Evolutionary conservation across 1,140 invertebrate species (phyloP), one percentile per base, ranked within the genome.

Genomic region (Euglossa dilemma): DNA sequence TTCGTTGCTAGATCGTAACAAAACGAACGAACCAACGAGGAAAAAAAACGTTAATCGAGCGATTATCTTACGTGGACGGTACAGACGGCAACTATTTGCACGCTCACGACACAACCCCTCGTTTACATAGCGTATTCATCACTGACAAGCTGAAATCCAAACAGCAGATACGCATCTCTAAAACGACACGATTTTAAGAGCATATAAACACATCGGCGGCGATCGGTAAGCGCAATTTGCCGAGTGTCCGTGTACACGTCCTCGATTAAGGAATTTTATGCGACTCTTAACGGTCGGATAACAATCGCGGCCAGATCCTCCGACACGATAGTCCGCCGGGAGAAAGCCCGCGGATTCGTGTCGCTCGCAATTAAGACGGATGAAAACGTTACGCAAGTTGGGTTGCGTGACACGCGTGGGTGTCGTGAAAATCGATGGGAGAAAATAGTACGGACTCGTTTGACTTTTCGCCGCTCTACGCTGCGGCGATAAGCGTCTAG

Each of bases 111-210:
- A 36, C 59, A 28, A 36, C 25, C 47, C 59, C n/a, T 5, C 25
- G 74, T 64, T 64, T 57, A 43, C 74, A 64, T 18, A 74, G 36
- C 43, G 59, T 75, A 50, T 50, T 64, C 61, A 16, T 64, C 74
- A 52, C 59, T 23, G 74, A 36, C 74, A 50, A 18, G 25, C 16
- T 52, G 74, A 28, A 66, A 52, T 50, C 18, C 74, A 52, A 64
- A 28, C 36, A 36, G 25, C 20, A 64, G 74, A 76, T 76, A 76
- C 25, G 43, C 25, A 76, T 76, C 74, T 76, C 11, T 14, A 9
- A 45, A 75, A 63, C 56, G 45, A n/a, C n/a, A 28, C 25, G 18
- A 50, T 43, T 36, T 16, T 16, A 64, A 64, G 23, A 47, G 5
- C n/a, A 57, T 23, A 52, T 43, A 50, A 64, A 76, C 43, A 52